Evolutionary conservation across 2,113 vertebrate species (phyloP), one percentile per base, ranked within the genome.

Genomic region (Falcunculus frontatus): DNA sequence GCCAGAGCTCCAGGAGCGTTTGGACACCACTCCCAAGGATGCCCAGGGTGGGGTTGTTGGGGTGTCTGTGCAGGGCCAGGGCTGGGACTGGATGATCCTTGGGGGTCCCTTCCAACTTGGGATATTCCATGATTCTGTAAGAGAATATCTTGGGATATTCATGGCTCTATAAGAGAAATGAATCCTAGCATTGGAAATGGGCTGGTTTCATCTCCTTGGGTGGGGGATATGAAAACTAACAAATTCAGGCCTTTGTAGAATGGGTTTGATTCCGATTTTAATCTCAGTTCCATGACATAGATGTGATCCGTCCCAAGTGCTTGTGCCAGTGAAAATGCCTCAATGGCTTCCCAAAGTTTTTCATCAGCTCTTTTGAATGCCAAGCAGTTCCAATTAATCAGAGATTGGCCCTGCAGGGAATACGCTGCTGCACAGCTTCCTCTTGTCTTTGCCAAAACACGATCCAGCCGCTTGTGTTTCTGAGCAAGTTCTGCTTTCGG

Each of bases 381-480:
- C 35, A n/a, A 63, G 73, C 79, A 84, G 44, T 90, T 94, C 90
- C 91, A 88, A 30, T 74, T 74, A 92, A 93, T 57, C 2, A 4
- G 81, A 70, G 59, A 23, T 30, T 68, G 56, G 92, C 64, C 85
- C 88, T 74, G 72, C 72, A 85, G 95, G 93, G 90, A 94, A 86
- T 78, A 56, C 0, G 5, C 68, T 77, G 50, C 85, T 86, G 50
- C 68, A 19, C n/a, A n/a, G 82, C 88, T 97, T 96, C 95, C 95
- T 96, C 85, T 86, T 70, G 11, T 21, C 63, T 72, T 10, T 92
- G 96, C 96, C 96, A 96, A 57, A 60, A 20, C 65, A 21, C 41
- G 30, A 82, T 79, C 57, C 20, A 35, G 46, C 33, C 21, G 9
- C 87, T 60, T 12, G 77, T 82, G 89, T 62, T 89, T 53, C 13